Percentiles rank a stretch among this genome's conserved stretches.
Conservation (phyloP, 2,797 vertebrate species). For the Propithecus perrieri region DNA sequence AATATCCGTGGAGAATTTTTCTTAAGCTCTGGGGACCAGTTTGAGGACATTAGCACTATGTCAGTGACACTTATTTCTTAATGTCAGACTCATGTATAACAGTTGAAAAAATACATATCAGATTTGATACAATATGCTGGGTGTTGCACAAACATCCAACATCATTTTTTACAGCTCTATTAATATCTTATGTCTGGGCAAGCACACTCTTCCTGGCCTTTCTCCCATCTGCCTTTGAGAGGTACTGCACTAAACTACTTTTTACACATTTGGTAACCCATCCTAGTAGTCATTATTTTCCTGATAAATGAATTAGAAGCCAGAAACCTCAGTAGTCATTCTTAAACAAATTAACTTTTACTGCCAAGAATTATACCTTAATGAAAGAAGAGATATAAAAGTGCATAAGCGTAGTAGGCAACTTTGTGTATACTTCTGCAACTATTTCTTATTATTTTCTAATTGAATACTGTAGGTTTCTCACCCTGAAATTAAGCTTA, state of each 20-base stretch:
- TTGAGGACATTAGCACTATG: not conserved
- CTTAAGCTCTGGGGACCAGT: not conserved
- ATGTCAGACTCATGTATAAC: not conserved
- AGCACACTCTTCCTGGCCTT: not conserved
- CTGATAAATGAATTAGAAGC: not conserved
- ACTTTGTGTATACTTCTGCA: not conserved
- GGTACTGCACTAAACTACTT: not conserved
- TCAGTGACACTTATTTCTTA: conserved; percentile 6
- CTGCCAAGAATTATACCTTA: conserved; percentile 16
- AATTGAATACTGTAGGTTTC: not conserved
- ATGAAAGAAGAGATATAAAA: not conserved
- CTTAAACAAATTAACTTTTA: conserved; percentile 34
- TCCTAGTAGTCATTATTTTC: conserved; percentile 19
- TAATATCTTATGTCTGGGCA: not conserved
- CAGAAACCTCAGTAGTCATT: conserved; percentile 18
- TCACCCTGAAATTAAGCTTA: conserved; percentile 2
- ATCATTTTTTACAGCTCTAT: not conserved
- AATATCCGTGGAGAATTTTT: conserved; percentile 9
- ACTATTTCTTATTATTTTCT: conserved; percentile 9
- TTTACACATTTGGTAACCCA: not conserved
- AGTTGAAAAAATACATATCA: not conserved
- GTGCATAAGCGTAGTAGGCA: not conserved
- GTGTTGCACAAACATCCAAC: not conserved
- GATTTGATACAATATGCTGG: not conserved
- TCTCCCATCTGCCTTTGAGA: not conserved